These are phyloP conservation scores for Tokudaia tokunoshimensis DNA, from an alignment of 2,797 vertebrate genomes.

Conservation along the genomic window DNA sequence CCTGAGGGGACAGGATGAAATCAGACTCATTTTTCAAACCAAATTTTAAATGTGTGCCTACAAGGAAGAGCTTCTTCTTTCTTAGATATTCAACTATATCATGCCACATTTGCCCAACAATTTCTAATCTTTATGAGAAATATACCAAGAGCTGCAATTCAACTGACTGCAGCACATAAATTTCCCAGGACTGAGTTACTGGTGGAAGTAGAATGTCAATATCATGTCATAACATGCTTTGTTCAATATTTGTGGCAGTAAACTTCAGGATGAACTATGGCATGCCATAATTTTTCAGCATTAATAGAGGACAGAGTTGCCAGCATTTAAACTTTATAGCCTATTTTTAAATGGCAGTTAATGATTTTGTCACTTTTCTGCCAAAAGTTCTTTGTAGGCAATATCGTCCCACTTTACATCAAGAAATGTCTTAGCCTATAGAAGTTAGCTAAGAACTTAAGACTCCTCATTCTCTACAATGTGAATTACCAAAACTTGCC, in stretches of 20 bases:
- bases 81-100: constrained; percentile 29
- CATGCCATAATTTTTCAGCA: constrained; percentile 55
- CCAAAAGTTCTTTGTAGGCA: constrained; percentile 56
- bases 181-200: constrained; percentile 47
- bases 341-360: constrained; percentile 49
- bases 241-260: constrained; percentile 65
- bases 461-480: neutral
- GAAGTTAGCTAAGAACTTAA: constrained; percentile 13
- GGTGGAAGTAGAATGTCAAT: constrained; percentile 47
- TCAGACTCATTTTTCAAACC: neutral
- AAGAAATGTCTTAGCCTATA: constrained; percentile 6
- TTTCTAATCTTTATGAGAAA: constrained; percentile 51
- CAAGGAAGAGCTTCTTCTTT: neutral
- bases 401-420: neutral
- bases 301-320: constrained; percentile 47
- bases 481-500: neutral
- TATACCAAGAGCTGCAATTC: constrained; percentile 49
- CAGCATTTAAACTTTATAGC: constrained; percentile 65
- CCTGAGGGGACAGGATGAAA: constrained; percentile 4
- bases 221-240: constrained; percentile 65
- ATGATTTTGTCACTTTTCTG: constrained; percentile 55
- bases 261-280: constrained; percentile 72
- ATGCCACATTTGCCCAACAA: neutral
- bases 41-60: neutral
- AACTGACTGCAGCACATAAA: constrained; percentile 24